Conservation (phyloP, 1,140 invertebrate genomes). For the Zaprionus davidi region DNA sequence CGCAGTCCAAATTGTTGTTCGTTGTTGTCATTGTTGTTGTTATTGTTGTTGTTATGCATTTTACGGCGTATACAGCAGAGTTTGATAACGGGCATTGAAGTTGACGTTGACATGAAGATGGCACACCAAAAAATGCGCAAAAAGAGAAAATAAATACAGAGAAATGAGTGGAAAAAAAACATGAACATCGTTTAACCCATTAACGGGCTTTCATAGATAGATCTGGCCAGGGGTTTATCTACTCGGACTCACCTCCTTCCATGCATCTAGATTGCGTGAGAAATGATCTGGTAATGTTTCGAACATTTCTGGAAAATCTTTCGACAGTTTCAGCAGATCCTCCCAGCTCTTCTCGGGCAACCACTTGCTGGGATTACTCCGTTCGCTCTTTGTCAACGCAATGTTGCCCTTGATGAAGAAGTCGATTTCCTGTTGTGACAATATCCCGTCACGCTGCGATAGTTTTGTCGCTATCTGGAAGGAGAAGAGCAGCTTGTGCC, state of each 20-base stretch:
- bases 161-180: conserved; percentile 37
- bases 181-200: conserved; percentile 36
- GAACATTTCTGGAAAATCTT: conserved; percentile 89
- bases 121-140: conserved; percentile 48
- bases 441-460: conserved; percentile 87
- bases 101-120: conserved; percentile 74
- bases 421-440: conserved; percentile 91
- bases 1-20: conserved; percentile 53
- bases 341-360: conserved; percentile 91
- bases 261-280: conserved; percentile 86
- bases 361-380: conserved; percentile 89
- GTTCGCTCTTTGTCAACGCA: conserved; percentile 89
- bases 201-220: not conserved
- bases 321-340: conserved; percentile 90
- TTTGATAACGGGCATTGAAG: conserved; percentile 73
- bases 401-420: conserved; percentile 95
- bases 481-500: conserved; percentile 94
- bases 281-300: conserved; percentile 88
- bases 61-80: conserved; percentile 58
- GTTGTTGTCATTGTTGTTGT: conserved; percentile 44
- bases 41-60: conserved; percentile 66
- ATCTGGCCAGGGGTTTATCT: not conserved
- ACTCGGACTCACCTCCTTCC: conserved; percentile 86
- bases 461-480: conserved; percentile 95
- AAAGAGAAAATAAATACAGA: conserved; percentile 32